phyloP scores from a whole-genome alignment of 2,797 vertebrate species.

The Enteromius trimaculatus region DNA sequence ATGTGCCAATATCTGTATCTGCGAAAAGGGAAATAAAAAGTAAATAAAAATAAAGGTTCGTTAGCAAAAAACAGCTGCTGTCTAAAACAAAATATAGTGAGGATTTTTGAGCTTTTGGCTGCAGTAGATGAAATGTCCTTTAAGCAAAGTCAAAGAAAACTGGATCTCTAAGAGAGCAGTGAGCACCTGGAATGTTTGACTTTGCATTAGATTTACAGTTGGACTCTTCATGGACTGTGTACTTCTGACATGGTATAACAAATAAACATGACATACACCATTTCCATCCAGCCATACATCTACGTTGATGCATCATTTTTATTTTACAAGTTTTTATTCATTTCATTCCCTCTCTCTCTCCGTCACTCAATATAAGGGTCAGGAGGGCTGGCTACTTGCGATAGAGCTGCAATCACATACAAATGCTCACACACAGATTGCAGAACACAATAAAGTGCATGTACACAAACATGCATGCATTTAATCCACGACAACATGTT shows the following conservation, averaged over 20 bases:
- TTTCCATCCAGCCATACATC: not conserved
- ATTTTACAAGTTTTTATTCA: slow-evolving; percentile 6
- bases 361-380: not conserved
- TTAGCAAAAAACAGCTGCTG: not conserved
- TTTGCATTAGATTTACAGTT: slow-evolving; percentile 12
- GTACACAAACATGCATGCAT: slow-evolving; percentile 31
- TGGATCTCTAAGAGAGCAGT: not conserved
- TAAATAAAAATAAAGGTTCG: not conserved
- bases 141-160: slow-evolving; percentile 1
- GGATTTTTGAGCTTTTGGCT: not conserved
- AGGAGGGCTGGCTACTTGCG: slow-evolving; percentile 21
- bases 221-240: slow-evolving; percentile 1
- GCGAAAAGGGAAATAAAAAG: slow-evolving; percentile 62
- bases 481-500: slow-evolving; percentile 25
- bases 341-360: not conserved
- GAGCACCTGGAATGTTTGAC: not conserved
- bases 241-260: slow-evolving; percentile 15
- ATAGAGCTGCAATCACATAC: slow-evolving; percentile 40
- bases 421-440: slow-evolving; percentile 27
- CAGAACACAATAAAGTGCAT: not conserved
- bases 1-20: slow-evolving; percentile 93
- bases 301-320: slow-evolving; percentile 9
- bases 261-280: not conserved
- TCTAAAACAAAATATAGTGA: not conserved
- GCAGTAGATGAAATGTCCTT: not conserved